phyloP scores from a whole-genome alignment of 2,797 vertebrate species.

The Rhynchotus rufescens region DNA sequence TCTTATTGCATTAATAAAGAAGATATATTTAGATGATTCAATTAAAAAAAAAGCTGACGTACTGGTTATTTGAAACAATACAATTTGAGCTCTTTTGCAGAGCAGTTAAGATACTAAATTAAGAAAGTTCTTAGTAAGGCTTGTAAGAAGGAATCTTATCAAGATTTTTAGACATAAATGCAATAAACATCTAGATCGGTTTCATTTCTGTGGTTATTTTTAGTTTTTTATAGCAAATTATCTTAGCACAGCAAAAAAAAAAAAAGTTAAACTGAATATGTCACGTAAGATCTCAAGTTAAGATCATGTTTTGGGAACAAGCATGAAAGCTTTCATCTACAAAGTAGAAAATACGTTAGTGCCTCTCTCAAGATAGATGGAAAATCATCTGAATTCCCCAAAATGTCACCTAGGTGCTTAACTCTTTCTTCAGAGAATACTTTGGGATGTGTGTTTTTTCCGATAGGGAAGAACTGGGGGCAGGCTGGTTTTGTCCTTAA shows the following conservation, averaged over 20 bases:
- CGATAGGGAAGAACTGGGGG: background rate
- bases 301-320: background rate
- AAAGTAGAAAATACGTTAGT: background rate
- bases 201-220: background rate
- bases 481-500: background rate
- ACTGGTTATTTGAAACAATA: background rate
- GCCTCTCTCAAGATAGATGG: background rate
- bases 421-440: background rate
- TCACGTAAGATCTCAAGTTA: slow-evolving; percentile 22
- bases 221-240: background rate
- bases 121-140: background rate
- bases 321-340: slow-evolving; percentile 33
- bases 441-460: background rate
- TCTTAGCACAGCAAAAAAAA: background rate
- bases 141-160: background rate
- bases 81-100: background rate
- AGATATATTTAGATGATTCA: background rate
- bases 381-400: background rate
- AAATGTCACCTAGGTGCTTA: background rate
- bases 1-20: background rate
- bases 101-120: background rate
- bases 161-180: background rate
- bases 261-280: slow-evolving; percentile 11
- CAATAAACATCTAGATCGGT: background rate
- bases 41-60: background rate